phyloP scores from a whole-genome alignment of 92 coral and sea anemone species.

The Palythoa grandis region DNA sequence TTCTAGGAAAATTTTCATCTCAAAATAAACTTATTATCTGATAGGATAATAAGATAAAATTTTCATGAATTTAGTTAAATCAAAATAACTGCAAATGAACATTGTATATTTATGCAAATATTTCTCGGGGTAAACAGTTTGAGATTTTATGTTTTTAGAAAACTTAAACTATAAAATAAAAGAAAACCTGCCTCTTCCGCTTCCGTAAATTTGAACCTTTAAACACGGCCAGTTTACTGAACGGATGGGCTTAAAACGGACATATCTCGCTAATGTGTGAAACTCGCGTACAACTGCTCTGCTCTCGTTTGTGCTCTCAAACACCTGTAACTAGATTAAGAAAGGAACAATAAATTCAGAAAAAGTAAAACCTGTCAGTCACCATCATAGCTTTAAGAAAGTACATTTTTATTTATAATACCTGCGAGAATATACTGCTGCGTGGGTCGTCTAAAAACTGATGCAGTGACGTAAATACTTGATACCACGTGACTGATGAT shows the following conservation, averaged over 20 bases:
- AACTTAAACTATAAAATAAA: background rate
- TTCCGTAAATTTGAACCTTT: constrained; percentile 8
- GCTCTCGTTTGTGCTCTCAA: background rate
- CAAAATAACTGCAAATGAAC: too few species aligned
- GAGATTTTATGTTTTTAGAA: background rate
- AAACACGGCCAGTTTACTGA: background rate
- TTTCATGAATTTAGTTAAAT: too few species aligned
- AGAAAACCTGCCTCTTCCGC: background rate
- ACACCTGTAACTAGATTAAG: background rate
- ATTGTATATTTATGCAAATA: too few species aligned
- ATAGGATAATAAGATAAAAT: too few species aligned
- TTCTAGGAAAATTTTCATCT: too few species aligned
- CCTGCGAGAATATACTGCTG: background rate
- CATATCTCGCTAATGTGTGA: background rate
- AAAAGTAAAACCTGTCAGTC: background rate
- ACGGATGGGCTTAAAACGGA: background rate
- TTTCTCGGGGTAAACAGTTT: background rate
- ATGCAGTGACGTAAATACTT: background rate
- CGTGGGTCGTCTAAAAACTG: background rate
- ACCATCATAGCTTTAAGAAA: background rate
- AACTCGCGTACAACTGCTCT: background rate
- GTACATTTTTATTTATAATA: background rate
- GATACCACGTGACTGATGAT: constrained; percentile 11
- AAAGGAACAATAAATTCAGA: background rate
- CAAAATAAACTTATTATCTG: too few species aligned